Percentiles rank a stretch among this genome's conserved stretches.
These are phyloP conservation scores for Ennomos quercinarius DNA, from an alignment of 2,888 invertebrate genomes.

Conservation along the genomic window DNA sequence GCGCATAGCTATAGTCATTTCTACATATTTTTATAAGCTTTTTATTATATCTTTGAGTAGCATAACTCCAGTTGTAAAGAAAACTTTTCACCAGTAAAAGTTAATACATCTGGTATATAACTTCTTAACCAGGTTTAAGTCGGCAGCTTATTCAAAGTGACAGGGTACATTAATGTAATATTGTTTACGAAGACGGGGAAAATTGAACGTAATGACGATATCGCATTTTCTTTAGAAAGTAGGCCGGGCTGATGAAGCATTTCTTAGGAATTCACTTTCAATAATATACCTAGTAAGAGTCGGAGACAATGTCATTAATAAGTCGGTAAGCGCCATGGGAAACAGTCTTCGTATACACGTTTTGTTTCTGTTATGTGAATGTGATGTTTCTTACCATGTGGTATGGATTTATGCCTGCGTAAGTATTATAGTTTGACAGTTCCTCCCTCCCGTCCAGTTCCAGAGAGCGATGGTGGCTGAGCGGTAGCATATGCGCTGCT, in stretches of 20 bases:
- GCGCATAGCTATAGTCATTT: no score
- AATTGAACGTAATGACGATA: slow-evolving; percentile 51
- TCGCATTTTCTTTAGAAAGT: slow-evolving; percentile 72
- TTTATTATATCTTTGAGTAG: no score
- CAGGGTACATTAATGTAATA: slow-evolving; percentile 37
- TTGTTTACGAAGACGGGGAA: slow-evolving; percentile 43
- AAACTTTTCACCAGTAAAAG: slow-evolving; percentile 17
- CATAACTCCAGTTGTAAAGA: background rate
- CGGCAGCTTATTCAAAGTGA: slow-evolving; percentile 30
- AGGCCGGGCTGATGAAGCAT: slow-evolving; percentile 56
- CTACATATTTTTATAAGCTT: no score
- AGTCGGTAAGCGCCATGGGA: slow-evolving; percentile 53
- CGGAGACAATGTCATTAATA: slow-evolving; percentile 50
- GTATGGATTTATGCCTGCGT: no score
- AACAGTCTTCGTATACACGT: slow-evolving; percentile 40
- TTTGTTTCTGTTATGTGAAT: slow-evolving; percentile 17
- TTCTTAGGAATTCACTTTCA: slow-evolving; percentile 63
- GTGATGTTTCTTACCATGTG: slow-evolving; percentile 7
- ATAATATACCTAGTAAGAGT: slow-evolving; percentile 45
- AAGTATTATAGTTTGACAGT: no score
- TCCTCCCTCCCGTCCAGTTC: no score
- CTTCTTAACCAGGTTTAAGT: slow-evolving; percentile 30
- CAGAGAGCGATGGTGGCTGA: no score
- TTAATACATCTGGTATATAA: slow-evolving; percentile 17
- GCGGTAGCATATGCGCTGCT: no score